Percentiles rank a stretch among this genome's conserved stretches.
phyloP scores from a whole-genome alignment of 2,797 vertebrate genomes.

The Peromyscus attwateri region DNA sequence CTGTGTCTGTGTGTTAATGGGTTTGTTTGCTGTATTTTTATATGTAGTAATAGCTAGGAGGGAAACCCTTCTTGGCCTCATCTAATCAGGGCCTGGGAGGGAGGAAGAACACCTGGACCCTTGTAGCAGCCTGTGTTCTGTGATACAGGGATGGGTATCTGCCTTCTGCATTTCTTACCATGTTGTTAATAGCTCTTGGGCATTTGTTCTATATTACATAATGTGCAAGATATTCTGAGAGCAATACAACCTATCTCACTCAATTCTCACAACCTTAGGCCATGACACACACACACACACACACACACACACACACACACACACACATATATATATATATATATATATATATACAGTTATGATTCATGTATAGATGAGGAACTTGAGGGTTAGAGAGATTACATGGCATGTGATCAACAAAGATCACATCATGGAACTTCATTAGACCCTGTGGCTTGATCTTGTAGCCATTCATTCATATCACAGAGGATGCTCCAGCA shows the following conservation, averaged over 20 bases:
- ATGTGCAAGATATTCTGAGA: neutral
- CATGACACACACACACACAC: no score
- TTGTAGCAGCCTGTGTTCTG: neutral
- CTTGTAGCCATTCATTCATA: neutral
- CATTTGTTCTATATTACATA: neutral
- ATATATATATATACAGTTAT: neutral
- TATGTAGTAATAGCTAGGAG: neutral
- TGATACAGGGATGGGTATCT: neutral
- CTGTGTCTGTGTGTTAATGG: neutral
- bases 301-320: no score
- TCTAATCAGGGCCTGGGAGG: neutral
- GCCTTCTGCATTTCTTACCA: neutral
- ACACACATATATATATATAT: no score
- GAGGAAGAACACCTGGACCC: neutral
- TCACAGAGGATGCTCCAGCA: neutral
- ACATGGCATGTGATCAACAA: neutral
- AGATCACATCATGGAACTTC: neutral
- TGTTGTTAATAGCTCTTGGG: conserved; percentile 29
- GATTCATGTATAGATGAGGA: neutral
- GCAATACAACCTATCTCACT: neutral
- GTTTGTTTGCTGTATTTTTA: neutral
- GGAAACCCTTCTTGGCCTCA: neutral
- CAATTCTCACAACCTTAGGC: neutral
- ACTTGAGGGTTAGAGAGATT: neutral
- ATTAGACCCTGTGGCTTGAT: neutral